A percentile compares a stretch with the other conserved stretches of the same genome.
Conservation (phyloP, 2,113 vertebrate species). For the Alouatta palliata region DNA sequence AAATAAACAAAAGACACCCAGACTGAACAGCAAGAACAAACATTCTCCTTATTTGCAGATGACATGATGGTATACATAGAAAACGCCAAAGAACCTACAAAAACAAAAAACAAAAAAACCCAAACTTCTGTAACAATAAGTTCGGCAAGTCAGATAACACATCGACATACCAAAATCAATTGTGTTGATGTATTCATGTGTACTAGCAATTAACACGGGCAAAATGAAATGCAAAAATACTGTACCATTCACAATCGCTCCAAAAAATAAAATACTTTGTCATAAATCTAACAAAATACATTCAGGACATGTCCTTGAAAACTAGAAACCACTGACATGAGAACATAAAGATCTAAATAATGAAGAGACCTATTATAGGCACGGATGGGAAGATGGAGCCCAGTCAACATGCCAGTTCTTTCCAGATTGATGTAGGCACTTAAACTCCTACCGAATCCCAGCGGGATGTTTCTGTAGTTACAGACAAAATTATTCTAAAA, state of each 20-base stretch:
- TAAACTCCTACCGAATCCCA: background rate
- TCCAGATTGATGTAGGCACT: background rate
- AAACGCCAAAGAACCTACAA: background rate
- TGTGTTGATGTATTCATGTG: background rate
- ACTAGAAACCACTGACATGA: background rate
- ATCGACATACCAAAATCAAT: background rate
- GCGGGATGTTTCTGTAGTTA: background rate
- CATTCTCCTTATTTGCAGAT: background rate
- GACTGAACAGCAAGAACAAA: background rate
- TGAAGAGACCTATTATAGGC: background rate
- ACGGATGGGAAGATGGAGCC: background rate
- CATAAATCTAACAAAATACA: background rate
- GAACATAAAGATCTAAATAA: background rate
- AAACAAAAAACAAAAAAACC: background rate
- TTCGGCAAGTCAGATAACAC: background rate
- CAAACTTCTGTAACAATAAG: background rate
- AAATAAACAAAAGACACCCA: background rate
- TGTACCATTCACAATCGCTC: background rate
- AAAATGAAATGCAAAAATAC: background rate
- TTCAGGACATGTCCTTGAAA: background rate
- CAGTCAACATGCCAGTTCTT: background rate
- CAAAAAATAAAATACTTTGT: background rate
- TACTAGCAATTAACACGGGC: background rate
- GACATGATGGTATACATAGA: background rate
- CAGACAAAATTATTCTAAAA: background rate